A percentile compares a stretch with the other conserved stretches of the same genome.
Conservation (phyloP, 2,888 invertebrate genomes). For the Stegophylla sp. region DNA sequence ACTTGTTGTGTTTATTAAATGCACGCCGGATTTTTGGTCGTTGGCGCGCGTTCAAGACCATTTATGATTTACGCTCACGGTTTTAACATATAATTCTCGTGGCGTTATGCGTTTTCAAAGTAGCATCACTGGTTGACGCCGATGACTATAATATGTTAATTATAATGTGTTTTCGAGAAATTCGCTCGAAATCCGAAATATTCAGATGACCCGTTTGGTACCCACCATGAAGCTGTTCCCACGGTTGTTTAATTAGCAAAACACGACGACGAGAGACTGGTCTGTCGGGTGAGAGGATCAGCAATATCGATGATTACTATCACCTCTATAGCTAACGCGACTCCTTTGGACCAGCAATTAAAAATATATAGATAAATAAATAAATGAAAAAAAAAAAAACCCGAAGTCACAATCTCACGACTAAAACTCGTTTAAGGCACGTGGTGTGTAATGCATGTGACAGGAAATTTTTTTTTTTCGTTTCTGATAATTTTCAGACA, state of each 20-base stretch:
- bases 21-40: not conserved
- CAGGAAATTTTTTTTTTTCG: conserved; percentile 17
- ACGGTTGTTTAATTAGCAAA: conserved; percentile 55
- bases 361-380: conserved; percentile 14
- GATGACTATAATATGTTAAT: not conserved
- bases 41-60: not conserved
- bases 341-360: conserved; percentile 48
- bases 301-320: conserved; percentile 39
- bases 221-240: conserved; percentile 34
- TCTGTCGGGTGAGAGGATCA: conserved; percentile 24
- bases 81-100: too few relatives aligned
- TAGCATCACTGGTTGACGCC: not conserved
- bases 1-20: not conserved
- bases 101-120: not conserved
- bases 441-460: not conserved
- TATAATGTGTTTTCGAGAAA: conserved; percentile 23
- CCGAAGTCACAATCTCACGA: conserved; percentile 49
- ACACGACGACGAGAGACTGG: conserved; percentile 47
- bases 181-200: not conserved
- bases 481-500: not conserved
- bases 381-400: not conserved
- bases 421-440: conserved; percentile 38
- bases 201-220: conserved; percentile 19
- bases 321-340: conserved; percentile 46
- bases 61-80: too few relatives aligned